Evolutionary conservation across 2,113 vertebrate genomes (phyloP).

Genomic region (Tinamus guttatus): DNA sequence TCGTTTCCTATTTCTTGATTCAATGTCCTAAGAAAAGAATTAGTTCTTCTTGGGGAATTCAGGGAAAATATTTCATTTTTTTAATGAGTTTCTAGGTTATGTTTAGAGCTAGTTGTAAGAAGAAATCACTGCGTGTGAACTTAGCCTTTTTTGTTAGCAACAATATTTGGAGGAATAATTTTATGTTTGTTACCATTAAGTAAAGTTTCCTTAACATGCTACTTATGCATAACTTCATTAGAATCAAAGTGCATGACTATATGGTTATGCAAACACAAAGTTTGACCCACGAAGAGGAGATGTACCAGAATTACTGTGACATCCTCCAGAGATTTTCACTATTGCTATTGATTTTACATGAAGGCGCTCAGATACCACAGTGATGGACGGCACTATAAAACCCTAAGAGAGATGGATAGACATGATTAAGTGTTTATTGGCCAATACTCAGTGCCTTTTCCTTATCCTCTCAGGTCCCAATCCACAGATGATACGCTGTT

Average conservation of each 20-base stretch:
- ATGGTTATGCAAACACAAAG: not conserved
- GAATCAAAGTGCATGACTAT: not conserved
- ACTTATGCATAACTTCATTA: not conserved
- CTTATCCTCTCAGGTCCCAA: slow-evolving; percentile 39
- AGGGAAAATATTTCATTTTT: not conserved
- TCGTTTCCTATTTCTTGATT: not conserved
- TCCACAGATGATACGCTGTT: slow-evolving; percentile 47
- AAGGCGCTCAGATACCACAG: not conserved
- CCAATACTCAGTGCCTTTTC: slow-evolving; percentile 45
- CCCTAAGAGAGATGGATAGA: slow-evolving; percentile 43
- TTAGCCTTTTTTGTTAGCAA: not conserved
- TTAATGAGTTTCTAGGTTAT: not conserved
- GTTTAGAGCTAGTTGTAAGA: not conserved
- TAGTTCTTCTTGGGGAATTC: not conserved
- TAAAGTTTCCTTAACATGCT: not conserved
- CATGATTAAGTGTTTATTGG: slow-evolving; percentile 64
- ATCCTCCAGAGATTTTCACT: slow-evolving; percentile 6
- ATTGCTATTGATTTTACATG: slow-evolving; percentile 46
- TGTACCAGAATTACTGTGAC: not conserved
- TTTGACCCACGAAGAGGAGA: not conserved
- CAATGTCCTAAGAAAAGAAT: not conserved
- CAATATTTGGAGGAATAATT: not conserved
- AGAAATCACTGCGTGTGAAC: not conserved
- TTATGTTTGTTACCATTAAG: not conserved
- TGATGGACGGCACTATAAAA: slow-evolving; percentile 39